Conservation (phyloP, 2,888 invertebrate species). For the Drymonia ruficornis region DNA sequence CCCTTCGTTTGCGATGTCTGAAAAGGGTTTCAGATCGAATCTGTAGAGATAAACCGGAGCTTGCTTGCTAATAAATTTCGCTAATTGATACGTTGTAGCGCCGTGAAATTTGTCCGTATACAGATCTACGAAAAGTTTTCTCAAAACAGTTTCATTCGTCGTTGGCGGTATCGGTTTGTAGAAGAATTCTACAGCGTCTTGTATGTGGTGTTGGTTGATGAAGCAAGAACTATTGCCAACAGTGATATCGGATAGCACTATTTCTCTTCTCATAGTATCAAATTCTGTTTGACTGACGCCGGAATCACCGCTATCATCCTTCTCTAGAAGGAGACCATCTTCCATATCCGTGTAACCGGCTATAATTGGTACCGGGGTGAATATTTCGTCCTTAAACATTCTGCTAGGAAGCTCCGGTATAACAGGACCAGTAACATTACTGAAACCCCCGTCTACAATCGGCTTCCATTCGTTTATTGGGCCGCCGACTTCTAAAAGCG, state of each 20-base stretch:
- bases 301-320: conserved; percentile 83
- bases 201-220: conserved; percentile 87
- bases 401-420: conserved; percentile 87
- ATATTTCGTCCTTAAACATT: conserved; percentile 85
- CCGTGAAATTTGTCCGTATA: conserved; percentile 91
- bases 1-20: conserved; percentile 86
- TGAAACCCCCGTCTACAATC: conserved; percentile 88
- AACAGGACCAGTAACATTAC: conserved; percentile 87
- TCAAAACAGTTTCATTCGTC: conserved; percentile 84
- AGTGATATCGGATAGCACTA: conserved; percentile 86
- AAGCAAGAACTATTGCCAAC: conserved; percentile 83
- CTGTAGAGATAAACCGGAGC: conserved; percentile 89
- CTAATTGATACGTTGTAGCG: conserved; percentile 88
- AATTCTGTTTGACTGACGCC: conserved; percentile 86
- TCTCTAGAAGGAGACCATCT: conserved; percentile 87
- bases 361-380: conserved; percentile 88
- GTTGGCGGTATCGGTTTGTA: conserved; percentile 89
- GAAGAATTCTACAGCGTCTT: conserved; percentile 91
- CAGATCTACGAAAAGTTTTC: conserved; percentile 88
- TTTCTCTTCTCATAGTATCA: conserved; percentile 86
- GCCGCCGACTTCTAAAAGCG: conserved; percentile 86
- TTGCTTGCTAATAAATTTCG: conserved; percentile 86
- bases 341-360: conserved; percentile 94
- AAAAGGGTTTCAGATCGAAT: conserved; percentile 90
- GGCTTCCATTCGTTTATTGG: conserved; percentile 89